Base-by-base conservation (phyloP, 2,888 invertebrate genomes). In the Trachelus stipa region DNA sequence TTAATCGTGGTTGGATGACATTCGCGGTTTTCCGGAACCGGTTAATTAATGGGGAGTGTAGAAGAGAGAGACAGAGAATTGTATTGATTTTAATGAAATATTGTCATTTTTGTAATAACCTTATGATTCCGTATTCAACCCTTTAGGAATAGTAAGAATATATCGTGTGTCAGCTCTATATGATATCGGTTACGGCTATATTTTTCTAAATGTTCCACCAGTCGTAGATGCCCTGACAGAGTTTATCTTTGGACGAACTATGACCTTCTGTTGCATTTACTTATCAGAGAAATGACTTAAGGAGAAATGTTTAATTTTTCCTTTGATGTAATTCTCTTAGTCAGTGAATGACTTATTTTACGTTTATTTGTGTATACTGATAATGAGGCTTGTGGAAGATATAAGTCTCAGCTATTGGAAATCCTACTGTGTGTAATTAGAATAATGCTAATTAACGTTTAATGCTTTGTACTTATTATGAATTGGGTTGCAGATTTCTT, bases 61-160 rank as follows among this genome's bases (percentile, higher is more conserved):
- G 79, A 68, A 81, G 76, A 76, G 69, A 73, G 78, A 74, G 69
- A 73, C 75, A 68, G 56, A n/a, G 71, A 34, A 56, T 56, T 9
- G 56, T 23, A 56, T 56, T 56, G 9, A 23, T 56, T 56, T 56
- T 9, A 23, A 56, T 23, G 23, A 23, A 23, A 56, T 56, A 9
- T 56, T 9, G 0, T 40, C 15, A 56, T 23, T 56, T 23, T 56
- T 56, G 2, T 23, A 56, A 56, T 23, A 56, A 56, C 1, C 9
- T 23, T 56, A 2, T 56, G 56, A 0, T 56, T 56, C 9, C 9
- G 23, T 56, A 23, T 56, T 56, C 23, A 56, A 2, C 23, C 23
- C 9, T 56, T 56, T 9, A 2, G 23, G 6, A 56, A 23, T 56
- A 56, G 1, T 23, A 56, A 56, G 56, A 56, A 56, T 2, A 56